Conservation (phyloP, 1,140 invertebrate species). For the Anastatus disparis region DNA sequence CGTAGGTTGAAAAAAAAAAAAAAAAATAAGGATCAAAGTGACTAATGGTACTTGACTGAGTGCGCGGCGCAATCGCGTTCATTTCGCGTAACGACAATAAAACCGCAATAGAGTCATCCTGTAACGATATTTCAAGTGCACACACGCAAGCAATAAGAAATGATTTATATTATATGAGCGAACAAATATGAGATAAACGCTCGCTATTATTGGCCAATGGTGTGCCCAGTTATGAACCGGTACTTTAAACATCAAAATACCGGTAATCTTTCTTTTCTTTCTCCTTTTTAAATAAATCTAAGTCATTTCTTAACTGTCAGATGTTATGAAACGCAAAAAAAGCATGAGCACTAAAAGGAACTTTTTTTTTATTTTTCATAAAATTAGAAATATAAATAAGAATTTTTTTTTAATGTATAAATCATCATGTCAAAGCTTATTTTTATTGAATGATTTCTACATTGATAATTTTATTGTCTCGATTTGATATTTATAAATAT, state of each 20-base stretch:
- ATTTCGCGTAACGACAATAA: constrained; percentile 2
- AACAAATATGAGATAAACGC: constrained; percentile 26
- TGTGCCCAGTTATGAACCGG: neutral
- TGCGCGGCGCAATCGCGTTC: neutral
- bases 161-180: constrained; percentile 20
- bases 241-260: neutral
- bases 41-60: constrained; percentile 9
- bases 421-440: too few relatives aligned
- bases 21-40: neutral
- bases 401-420: too few relatives aligned
- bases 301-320: too few relatives aligned
- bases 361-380: too few relatives aligned
- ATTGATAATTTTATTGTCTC: too few relatives aligned
- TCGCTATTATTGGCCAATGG: neutral
- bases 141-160: constrained; percentile 6
- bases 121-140: constrained; percentile 16
- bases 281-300: too few relatives aligned
- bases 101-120: constrained; percentile 26
- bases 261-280: neutral
- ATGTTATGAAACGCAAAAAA: too few relatives aligned
- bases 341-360: too few relatives aligned
- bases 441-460: too few relatives aligned
- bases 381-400: too few relatives aligned
- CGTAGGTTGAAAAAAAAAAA: neutral
- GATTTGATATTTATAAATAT: too few relatives aligned